These are phyloP conservation scores for Nasonia longicornis DNA, from an alignment of 1,140 invertebrate genomes.

Conservation along the genomic window DNA sequence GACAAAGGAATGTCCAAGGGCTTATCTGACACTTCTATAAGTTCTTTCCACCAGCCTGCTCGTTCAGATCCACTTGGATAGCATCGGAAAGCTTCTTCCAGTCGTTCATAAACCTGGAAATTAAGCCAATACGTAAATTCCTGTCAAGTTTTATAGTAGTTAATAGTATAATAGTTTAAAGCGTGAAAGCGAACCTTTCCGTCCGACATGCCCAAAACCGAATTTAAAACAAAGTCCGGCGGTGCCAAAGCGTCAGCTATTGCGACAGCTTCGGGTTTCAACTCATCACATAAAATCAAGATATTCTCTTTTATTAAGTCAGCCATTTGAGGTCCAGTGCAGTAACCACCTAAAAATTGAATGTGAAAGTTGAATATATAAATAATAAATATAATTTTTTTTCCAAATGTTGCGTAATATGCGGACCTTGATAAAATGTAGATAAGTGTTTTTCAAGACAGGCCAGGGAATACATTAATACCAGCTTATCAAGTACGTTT, in stretches of 20 bases:
- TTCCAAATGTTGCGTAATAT: background rate
- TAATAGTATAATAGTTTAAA: slow-evolving; percentile 30
- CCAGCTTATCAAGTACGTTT: slow-evolving; percentile 74
- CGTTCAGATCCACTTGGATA: slow-evolving; percentile 78
- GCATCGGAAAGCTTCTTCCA: slow-evolving; percentile 81
- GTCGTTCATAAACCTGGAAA: slow-evolving; percentile 83
- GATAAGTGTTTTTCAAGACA: slow-evolving; percentile 80
- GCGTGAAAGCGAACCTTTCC: slow-evolving; percentile 72
- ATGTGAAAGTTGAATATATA: background rate
- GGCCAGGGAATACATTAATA: slow-evolving; percentile 78
- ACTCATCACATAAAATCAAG: slow-evolving; percentile 71
- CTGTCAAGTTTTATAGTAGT: background rate
- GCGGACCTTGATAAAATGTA: slow-evolving; percentile 77
- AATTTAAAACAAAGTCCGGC: slow-evolving; percentile 88
- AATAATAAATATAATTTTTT: slow-evolving; percentile 4
- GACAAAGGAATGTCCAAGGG: slow-evolving; percentile 54
- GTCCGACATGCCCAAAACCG: slow-evolving; percentile 82
- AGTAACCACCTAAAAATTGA: slow-evolving; percentile 66
- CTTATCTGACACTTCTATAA: slow-evolving; percentile 62
- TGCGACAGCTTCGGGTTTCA: slow-evolving; percentile 81
- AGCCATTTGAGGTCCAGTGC: slow-evolving; percentile 64
- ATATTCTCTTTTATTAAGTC: slow-evolving; percentile 71
- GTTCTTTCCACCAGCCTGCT: slow-evolving; percentile 83
- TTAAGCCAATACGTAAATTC: slow-evolving; percentile 19
- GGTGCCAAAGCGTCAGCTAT: slow-evolving; percentile 90